Evolutionary conservation across 2,113 vertebrate genomes (phyloP).

Genomic region (Sylvicapra grimmia): DNA sequence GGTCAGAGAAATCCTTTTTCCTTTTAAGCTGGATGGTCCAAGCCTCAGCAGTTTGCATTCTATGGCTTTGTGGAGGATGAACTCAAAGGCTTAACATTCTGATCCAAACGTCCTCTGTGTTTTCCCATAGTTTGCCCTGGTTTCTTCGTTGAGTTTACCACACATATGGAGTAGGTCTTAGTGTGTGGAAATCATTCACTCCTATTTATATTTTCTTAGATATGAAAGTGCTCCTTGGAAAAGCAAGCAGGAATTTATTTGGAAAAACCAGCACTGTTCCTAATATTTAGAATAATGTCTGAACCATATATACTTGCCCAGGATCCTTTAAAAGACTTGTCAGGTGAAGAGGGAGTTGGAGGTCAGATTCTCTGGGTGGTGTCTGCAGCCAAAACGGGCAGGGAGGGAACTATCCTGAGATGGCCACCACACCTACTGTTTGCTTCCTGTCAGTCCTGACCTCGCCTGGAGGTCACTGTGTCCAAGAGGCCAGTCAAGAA

Average conservation of each 20-base stretch:
- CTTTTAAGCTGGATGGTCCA: background rate
- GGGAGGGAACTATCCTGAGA: background rate
- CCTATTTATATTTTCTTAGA: background rate
- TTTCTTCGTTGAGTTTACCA: background rate
- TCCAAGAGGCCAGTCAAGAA: background rate
- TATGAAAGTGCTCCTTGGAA: background rate
- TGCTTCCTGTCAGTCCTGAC: background rate
- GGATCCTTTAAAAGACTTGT: background rate
- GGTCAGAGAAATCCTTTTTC: slow-evolving; percentile 26
- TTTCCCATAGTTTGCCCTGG: background rate
- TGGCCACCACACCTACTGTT: background rate
- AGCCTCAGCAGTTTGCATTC: slow-evolving; percentile 1
- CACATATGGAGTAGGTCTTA: background rate
- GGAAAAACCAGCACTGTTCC: background rate
- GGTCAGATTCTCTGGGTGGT: background rate
- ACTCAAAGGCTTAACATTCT: background rate
- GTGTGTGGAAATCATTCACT: background rate
- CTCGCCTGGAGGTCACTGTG: background rate
- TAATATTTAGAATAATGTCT: background rate
- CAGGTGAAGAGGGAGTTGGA: background rate
- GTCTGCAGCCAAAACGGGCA: background rate
- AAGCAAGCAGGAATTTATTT: background rate
- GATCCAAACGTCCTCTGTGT: background rate
- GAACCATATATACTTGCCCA: background rate
- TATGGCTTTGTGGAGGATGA: background rate